A percentile compares a stretch with the other conserved stretches of the same genome.
Evolutionary conservation across 2,888 invertebrate genomes (phyloP).

Genomic region (Hybos culiciformis): DNA sequence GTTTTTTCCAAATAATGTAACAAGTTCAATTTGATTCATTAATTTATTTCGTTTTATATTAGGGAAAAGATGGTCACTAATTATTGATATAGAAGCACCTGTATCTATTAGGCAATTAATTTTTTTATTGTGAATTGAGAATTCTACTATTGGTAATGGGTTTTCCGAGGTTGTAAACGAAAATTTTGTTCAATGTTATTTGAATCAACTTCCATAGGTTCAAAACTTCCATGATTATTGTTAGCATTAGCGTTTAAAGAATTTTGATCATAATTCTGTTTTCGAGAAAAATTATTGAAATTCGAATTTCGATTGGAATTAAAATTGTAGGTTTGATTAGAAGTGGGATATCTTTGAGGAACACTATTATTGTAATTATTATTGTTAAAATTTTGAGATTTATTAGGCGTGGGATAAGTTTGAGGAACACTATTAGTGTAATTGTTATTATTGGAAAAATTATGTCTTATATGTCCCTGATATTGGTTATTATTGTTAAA

Average conservation of each 20-base stretch:
- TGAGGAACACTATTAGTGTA: background rate
- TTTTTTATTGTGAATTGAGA: slow-evolving; percentile 1
- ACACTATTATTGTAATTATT: background rate
- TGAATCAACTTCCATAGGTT: slow-evolving; percentile 1
- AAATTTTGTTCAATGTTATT: slow-evolving; percentile 2
- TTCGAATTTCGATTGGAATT: background rate
- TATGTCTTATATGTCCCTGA: background rate
- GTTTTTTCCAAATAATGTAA: background rate
- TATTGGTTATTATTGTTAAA: background rate
- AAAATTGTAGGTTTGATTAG: background rate
- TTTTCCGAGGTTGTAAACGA: background rate
- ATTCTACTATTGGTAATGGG: slow-evolving; percentile 1
- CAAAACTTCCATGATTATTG: background rate
- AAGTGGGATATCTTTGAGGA: too few species aligned
- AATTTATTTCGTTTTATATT: background rate
- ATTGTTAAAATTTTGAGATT: background rate
- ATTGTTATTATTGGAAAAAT: background rate
- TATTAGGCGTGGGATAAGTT: background rate
- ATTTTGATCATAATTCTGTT: background rate
- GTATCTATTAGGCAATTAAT: slow-evolving; percentile 1
- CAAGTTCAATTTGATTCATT: background rate
- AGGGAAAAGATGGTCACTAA: background rate
- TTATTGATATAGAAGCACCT: background rate
- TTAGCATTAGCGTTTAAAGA: background rate
- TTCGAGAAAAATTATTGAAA: background rate